phyloP scores from a whole-genome alignment of 2,797 vertebrate genomes.

The Smutsia temminckii region DNA sequence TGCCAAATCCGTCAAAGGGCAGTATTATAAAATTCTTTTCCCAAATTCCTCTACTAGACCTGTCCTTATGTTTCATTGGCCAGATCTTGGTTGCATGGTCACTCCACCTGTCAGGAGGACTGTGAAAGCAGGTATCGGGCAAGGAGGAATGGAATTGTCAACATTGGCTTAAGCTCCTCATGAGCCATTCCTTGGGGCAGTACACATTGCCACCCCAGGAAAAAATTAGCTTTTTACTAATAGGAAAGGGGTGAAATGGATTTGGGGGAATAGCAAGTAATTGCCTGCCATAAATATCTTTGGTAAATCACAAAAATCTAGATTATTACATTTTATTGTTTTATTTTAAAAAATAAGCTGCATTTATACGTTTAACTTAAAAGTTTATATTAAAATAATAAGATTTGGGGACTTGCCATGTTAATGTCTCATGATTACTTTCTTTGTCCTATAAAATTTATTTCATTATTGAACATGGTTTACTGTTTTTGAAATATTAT shows the following conservation, averaged over 20 bases:
- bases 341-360: neutral
- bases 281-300: neutral
- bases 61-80: slow-evolving; percentile 17
- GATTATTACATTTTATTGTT: neutral
- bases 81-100: neutral
- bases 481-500: slow-evolving; percentile 26
- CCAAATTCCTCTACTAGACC: neutral
- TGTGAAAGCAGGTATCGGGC: neutral
- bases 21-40: neutral
- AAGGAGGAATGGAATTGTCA: neutral
- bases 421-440: slow-evolving; percentile 36
- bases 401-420: neutral
- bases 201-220: neutral
- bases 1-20: neutral
- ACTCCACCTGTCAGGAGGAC: neutral
- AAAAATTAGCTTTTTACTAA: slow-evolving; percentile 16
- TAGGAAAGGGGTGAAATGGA: neutral
- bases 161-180: neutral
- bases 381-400: slow-evolving; percentile 6
- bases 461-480: slow-evolving; percentile 41
- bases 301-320: neutral
- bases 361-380: slow-evolving; percentile 31
- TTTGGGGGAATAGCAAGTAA: neutral
- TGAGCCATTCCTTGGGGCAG: neutral
- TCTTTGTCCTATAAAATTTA: slow-evolving; percentile 26